Base-by-base conservation (phyloP, 2,797 vertebrate species). In the Gobionotothen gibberifrons region DNA sequence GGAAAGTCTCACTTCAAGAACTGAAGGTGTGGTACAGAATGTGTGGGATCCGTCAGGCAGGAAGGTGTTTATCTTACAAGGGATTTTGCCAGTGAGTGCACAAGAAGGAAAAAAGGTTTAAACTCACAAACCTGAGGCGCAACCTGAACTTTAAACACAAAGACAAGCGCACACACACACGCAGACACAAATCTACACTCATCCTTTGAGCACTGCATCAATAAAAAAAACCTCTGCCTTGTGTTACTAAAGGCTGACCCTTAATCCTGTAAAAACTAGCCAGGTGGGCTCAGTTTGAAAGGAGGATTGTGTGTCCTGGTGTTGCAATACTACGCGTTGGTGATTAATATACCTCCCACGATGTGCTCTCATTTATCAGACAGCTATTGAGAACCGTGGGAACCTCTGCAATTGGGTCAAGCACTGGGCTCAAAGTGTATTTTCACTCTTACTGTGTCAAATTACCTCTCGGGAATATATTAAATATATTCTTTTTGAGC, bases 331-430 rank as follows among this genome's bases (percentile, higher is more conserved):
- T 71, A 72, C 76, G 89, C 82, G 88, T 87, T 65, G 76, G 83
- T 83, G 87, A 92, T 92, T 92, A 93, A 89, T 92, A 88, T 80
- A 91, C 93, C 93, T 91, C 90, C 92, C 90, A 92, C 89, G 39
- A 84, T 49, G 85, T 55, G 83, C 75, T 90, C 86, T 82, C 85
- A 69, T 90, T 88, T 87, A 89, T 83, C 83, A 85, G 83, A 74
- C 78, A 69, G 89, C 79, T 9, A 58, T 53, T 74, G 86, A 89
- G 89, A 89, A 87, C 86, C 76, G 89, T 93, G 93, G 88, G 91
- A 93, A 92, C 72, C 72, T 69, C 47, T 74, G 69, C 69, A 79
- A 71, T 85, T 80, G 56, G 68, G 82, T 80, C 73, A 83, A 83
- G 80, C 64, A 67, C 69, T 49, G 59, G 51, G n/a, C 59, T 86